Conservation (phyloP, 2,113 vertebrate genomes). For the Zosterops hypoxanthus region DNA sequence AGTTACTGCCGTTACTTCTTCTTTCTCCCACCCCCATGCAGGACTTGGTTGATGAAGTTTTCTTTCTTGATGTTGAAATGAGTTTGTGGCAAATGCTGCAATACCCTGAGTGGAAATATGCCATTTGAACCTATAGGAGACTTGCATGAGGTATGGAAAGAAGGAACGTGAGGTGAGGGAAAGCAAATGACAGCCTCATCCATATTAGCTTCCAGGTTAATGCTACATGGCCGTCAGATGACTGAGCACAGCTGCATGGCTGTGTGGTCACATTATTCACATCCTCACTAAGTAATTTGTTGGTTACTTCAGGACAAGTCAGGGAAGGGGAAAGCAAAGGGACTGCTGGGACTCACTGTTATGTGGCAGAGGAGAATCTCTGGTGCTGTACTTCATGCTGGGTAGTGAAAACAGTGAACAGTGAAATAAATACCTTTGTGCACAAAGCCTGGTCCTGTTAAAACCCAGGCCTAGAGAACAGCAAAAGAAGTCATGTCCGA, state of each 20-base stretch:
- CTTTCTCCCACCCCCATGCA: not conserved
- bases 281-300: not conserved
- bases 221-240: not conserved
- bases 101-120: not conserved
- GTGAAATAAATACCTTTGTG: not conserved
- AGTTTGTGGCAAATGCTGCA: not conserved
- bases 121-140: not conserved
- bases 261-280: not conserved
- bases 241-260: not conserved
- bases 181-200: not conserved
- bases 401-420: not conserved
- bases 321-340: not conserved
- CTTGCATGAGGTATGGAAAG: not conserved
- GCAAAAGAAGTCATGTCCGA: not conserved
- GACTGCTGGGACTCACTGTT: not conserved
- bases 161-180: not conserved
- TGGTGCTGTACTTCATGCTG: not conserved
- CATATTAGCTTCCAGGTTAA: not conserved
- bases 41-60: not conserved
- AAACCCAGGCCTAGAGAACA: not conserved
- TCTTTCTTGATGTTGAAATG: not conserved
- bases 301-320: not conserved
- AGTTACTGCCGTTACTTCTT: not conserved
- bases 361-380: rapidly evolving
- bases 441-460: not conserved